Percentiles rank a stretch among this genome's conserved stretches.
These are phyloP conservation scores for Moxostoma hubbsi DNA, from an alignment of 2,797 vertebrate species.

Conservation along the genomic window DNA sequence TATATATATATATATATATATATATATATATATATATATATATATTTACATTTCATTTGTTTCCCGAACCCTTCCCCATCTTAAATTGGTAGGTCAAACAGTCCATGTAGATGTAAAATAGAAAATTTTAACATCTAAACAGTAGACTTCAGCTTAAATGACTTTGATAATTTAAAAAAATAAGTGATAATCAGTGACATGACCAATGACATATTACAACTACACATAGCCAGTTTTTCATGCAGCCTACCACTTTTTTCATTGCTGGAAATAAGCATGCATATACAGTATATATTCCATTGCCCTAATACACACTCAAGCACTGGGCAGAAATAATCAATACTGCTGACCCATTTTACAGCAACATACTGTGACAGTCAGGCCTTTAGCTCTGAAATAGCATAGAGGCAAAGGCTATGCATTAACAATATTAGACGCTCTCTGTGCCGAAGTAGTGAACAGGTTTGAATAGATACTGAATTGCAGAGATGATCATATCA, in stretches of 20 bases:
- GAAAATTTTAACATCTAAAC: too few species aligned
- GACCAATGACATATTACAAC: background rate
- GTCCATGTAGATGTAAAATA: too few species aligned
- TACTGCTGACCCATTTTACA: background rate
- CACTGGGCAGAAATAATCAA: background rate
- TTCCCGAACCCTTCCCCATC: too few species aligned
- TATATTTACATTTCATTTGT: too few species aligned
- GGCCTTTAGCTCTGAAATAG: background rate
- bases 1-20: too few species aligned
- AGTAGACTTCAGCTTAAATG: too few species aligned
- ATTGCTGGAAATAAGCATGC: too few species aligned
- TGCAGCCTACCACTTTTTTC: too few species aligned
- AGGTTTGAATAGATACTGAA: background rate
- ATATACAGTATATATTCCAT: too few species aligned
- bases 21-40: too few species aligned
- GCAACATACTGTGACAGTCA: background rate
- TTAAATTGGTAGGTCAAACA: too few species aligned
- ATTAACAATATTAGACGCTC: background rate
- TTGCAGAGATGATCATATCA: background rate
- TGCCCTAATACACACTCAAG: background rate
- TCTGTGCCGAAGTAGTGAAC: background rate
- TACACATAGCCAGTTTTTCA: slow-evolving; percentile 2
- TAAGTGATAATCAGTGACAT: background rate
- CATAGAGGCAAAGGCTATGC: background rate
- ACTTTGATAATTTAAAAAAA: too few species aligned